Percentiles rank a stretch among this genome's conserved stretches.
phyloP scores from a whole-genome alignment of 2,888 invertebrate genomes.

The Xanthorhoe designata region DNA sequence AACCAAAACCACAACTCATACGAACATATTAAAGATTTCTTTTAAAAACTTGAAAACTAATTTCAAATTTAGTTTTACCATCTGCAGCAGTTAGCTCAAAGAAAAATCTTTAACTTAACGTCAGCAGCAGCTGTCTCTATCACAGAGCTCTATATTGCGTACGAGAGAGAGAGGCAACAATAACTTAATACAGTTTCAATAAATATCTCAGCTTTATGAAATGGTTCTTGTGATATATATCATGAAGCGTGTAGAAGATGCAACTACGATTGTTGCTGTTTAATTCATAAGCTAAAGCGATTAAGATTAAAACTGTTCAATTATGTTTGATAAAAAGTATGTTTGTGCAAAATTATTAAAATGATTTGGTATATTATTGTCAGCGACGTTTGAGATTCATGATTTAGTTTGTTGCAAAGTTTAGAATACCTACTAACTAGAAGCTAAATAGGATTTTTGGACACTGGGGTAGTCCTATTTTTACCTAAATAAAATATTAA shows the following conservation, averaged over 20 bases:
- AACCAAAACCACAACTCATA: no score
- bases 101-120: not conserved
- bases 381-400: no score
- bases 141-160: not conserved
- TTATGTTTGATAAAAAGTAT: no score
- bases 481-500: no score
- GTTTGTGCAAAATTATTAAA: no score
- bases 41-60: not conserved
- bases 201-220: constrained; percentile 37
- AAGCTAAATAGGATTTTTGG: no score
- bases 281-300: constrained; percentile 22
- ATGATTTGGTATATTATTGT: no score
- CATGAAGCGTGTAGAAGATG: constrained; percentile 36
- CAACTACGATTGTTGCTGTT: constrained; percentile 26
- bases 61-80: not conserved
- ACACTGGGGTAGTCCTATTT: no score
- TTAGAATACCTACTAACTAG: no score
- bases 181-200: constrained; percentile 31
- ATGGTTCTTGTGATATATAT: constrained; percentile 34
- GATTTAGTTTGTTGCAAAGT: no score
- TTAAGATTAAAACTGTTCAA: not conserved
- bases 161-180: constrained; percentile 12
- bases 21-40: not conserved
- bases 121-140: constrained; percentile 4
- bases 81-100: not conserved